phyloP scores from a whole-genome alignment of 1,140 invertebrate species.

The Drosophila orosa region DNA sequence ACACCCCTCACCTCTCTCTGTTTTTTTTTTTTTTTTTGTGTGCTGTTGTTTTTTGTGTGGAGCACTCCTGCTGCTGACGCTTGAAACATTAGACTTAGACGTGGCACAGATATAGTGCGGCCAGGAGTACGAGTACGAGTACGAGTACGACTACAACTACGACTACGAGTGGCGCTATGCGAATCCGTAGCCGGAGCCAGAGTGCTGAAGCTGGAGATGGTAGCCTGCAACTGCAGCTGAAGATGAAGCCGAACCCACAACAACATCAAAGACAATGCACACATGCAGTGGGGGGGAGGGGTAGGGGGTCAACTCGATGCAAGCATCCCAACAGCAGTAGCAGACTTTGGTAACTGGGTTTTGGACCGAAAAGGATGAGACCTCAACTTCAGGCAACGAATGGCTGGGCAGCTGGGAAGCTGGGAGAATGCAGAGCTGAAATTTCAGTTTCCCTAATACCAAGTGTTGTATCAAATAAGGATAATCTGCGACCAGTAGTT shows the following conservation, averaged over 20 bases:
- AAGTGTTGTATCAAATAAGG: slow-evolving; percentile 21
- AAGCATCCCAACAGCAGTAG: slow-evolving; percentile 21
- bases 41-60: slow-evolving; percentile 40
- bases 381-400: slow-evolving; percentile 13
- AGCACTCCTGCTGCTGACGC: slow-evolving; percentile 69
- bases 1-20: no score
- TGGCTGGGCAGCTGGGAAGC: slow-evolving; percentile 2
- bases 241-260: slow-evolving; percentile 42
- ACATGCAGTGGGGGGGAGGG: slow-evolving; percentile 30
- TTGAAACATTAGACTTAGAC: slow-evolving; percentile 76
- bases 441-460: slow-evolving; percentile 40
- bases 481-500: slow-evolving; percentile 25
- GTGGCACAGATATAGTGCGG: slow-evolving; percentile 63
- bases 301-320: slow-evolving; percentile 31
- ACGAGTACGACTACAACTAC: slow-evolving; percentile 3
- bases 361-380: slow-evolving; percentile 13
- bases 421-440: slow-evolving; percentile 17
- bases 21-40: no score
- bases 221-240: slow-evolving; percentile 40
- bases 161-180: slow-evolving; percentile 20
- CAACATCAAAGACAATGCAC: slow-evolving; percentile 74
- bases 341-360: slow-evolving; percentile 43
- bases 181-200: background rate
- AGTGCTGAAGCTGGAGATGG: background rate
- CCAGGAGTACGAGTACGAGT: slow-evolving; percentile 2